Base-by-base conservation (phyloP, 2,113 vertebrate genomes). In the Capreolus pygargus region DNA sequence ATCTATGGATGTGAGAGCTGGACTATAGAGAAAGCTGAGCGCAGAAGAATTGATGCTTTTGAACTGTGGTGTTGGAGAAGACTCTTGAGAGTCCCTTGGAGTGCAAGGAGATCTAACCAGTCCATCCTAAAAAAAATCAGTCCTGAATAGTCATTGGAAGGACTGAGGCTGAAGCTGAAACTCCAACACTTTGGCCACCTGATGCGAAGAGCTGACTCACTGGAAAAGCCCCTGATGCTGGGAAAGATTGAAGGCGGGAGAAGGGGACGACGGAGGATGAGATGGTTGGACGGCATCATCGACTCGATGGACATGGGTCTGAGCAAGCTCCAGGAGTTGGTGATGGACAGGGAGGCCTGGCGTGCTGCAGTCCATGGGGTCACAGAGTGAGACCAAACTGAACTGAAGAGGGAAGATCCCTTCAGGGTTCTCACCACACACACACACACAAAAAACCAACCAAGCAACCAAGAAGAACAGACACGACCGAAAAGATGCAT, bases 401-500 rank as follows among this genome's bases (percentile, higher is more conserved):
- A 23, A 39, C 64, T 1, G n/a, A 70, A 36, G n/a, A 70, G 19
- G 36, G 19, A 36, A 11, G 67, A 70, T 39, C 19, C n/a, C n/a
- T 12, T n/a, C 36, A 70, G 50, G 7, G 60, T n/a, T 67, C 45
- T 39, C 21, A 27, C 47, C 10, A 30, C n/a, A n/a, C n/a, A n/a
- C n/a, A n/a, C n/a, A n/a, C n/a, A n/a, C n/a, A n/a, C n/a, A n/a
- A 45, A 45, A 45, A 47, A 2, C 2, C 47, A 50, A 7, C 0
- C 33, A 27, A 52, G 0, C 1, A 64, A 61, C 11, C 23, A 64
- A 61, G 14, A 33, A 87, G 10, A 45, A 1, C 6, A 16, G 2
- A 27, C 0, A 0, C 45, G 25, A 28, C 2, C 13, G 10, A 23
- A 27, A 0, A 19, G 36, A 7, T 1, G 13, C 0, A 0, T 61